Evolutionary conservation across 2,113 vertebrate species (phyloP).

Genomic region (Brachirus orientalis): DNA sequence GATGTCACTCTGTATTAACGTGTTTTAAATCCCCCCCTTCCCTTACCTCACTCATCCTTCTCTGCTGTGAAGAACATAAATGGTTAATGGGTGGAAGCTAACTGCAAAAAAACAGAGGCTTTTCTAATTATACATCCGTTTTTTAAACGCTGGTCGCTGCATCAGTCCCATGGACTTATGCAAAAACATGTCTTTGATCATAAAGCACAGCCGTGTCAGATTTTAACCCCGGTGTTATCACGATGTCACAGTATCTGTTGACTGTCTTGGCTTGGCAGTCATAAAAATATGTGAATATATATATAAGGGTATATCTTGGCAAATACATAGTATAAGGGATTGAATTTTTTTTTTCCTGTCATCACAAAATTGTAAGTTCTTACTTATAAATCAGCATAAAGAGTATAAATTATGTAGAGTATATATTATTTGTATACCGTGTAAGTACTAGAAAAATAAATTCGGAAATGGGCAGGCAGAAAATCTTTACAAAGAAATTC

Average conservation of each 20-base stretch:
- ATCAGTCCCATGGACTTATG: slow-evolving; percentile 58
- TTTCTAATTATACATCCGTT: slow-evolving; percentile 67
- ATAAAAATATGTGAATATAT: slow-evolving; percentile 29
- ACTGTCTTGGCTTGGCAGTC: slow-evolving; percentile 17
- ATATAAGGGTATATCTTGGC: slow-evolving; percentile 5
- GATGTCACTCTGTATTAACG: slow-evolving; percentile 7
- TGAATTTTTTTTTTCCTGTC: slow-evolving; percentile 6
- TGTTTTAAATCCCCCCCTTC: slow-evolving; percentile 35
- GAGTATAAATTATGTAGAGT: too few relatives aligned
- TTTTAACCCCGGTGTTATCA: slow-evolving; percentile 27
- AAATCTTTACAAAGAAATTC: too few relatives aligned
- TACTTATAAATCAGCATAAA: too few relatives aligned
- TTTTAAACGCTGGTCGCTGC: slow-evolving; percentile 7
- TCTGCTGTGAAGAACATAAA: slow-evolving; percentile 59
- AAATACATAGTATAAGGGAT: slow-evolving; percentile 21
- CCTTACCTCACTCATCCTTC: slow-evolving; percentile 20
- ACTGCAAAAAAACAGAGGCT: slow-evolving; percentile 26
- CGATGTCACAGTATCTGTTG: neutral
- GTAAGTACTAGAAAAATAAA: too few relatives aligned
- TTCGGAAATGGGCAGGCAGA: too few relatives aligned
- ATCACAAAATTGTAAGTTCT: neutral
- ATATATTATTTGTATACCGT: too few relatives aligned
- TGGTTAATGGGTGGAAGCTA: slow-evolving; percentile 34
- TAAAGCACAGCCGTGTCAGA: slow-evolving; percentile 9
- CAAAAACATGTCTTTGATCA: slow-evolving; percentile 65